Base-by-base conservation (phyloP, 2,113 vertebrate genomes). In the Coregonus clupeaformis region DNA sequence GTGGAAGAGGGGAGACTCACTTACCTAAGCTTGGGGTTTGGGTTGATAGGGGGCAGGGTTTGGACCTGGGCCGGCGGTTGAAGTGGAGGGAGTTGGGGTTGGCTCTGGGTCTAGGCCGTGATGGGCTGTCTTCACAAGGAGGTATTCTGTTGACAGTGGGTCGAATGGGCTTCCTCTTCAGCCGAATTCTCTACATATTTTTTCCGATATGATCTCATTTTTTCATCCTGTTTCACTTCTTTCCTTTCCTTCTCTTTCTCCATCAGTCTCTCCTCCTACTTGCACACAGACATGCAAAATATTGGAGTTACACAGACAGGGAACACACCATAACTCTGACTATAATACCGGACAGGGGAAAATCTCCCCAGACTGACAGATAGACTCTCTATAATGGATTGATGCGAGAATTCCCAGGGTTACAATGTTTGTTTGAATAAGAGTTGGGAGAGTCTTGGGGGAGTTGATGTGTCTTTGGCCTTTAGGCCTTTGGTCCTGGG, bases 181-280 rank as follows among this genome's bases (percentile, higher is more conserved):
- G 90, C 79, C 86, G 90, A 20, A 87, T 30, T 78, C 90, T 94
- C 82, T 91, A 93, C 52, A 25, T 80, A 86, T 92, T 94, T 87
- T 91, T 94, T 78, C 47, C 82, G 36, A 12, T 11, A 42, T 42
- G 36, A 42, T 42, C 36, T 42, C 0, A 42, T 42, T 11, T 42
- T 11, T 3, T 42, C 36, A 11, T 42, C 36, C 9, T 12, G 36
- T 3, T 42, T 42, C 9, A 12, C 36, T 3, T 42, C 9, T 42
- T 42, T 42, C 36, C 36, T 36, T 7, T 36, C 36, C 32, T 36
- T 36, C 32, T 32, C 32, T 25, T 84, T 84, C 47, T 88, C 87
- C 75, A 11, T 6, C 32, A 24, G 45, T 9, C 82, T 83, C 63
- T 89, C 90, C 86, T 94, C 94, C 92, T 94, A 84, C 20, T 62